phyloP scores from a whole-genome alignment of 2,113 vertebrate genomes.

The Saimiri boliviensis region DNA sequence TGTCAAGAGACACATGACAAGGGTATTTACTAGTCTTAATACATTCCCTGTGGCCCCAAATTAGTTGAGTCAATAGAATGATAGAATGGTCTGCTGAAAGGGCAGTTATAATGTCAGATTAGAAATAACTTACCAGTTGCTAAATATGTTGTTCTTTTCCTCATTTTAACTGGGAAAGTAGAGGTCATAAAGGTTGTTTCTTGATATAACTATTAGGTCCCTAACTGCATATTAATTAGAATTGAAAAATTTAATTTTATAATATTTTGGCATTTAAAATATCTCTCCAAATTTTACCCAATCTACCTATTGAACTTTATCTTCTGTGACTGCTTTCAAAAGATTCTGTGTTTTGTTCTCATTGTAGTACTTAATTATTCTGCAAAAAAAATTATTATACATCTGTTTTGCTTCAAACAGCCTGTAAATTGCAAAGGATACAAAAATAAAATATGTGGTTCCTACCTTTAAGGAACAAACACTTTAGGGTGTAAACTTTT shows the following conservation, averaged over 20 bases:
- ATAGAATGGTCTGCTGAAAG: neutral
- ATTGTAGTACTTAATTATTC: neutral
- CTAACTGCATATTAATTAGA: neutral
- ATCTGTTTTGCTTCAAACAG: neutral
- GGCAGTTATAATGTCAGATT: neutral
- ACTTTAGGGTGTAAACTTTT: neutral
- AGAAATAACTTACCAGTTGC: neutral
- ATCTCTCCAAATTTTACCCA: neutral
- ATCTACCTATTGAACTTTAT: neutral
- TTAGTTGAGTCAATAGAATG: neutral
- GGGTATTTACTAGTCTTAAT: neutral
- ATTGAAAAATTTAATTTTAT: neutral
- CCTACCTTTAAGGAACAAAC: neutral
- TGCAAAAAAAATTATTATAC: neutral
- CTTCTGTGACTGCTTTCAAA: neutral
- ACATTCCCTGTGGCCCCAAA: neutral
- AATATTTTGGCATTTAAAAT: neutral
- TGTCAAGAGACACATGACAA: neutral
- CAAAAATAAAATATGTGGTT: neutral
- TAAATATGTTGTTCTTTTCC: neutral
- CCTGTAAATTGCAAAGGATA: neutral
- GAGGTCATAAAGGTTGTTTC: neutral
- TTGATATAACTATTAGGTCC: neutral
- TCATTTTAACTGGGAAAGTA: neutral
- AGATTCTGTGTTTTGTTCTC: neutral